Base-by-base conservation (phyloP, 1,140 invertebrate genomes). In the Eriocheir sinensis region DNA sequence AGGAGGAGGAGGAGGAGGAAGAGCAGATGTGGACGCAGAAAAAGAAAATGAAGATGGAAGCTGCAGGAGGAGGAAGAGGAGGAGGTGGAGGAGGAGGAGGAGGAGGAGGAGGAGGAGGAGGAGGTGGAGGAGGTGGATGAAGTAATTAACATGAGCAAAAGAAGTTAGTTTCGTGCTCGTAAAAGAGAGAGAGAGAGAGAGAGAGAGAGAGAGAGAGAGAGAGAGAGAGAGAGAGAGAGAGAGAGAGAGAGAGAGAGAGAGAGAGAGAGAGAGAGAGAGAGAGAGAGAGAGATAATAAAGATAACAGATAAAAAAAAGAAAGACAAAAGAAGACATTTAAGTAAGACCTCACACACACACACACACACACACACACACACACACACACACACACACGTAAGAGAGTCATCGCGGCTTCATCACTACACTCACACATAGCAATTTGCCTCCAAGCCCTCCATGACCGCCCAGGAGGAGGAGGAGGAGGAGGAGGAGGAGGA, bases 121-220 rank as follows among this genome's bases (percentile, higher is more conserved):
- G 72, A 40, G 48, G 91, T 12, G 86, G 79, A 80, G 72, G 72
- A 80, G 34, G 41, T 9, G 12, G 38, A 32, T 0, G 21, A 40
- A 15, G 34, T 72, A 72, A 72, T 72, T 72, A 72, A 21, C 60
- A 21, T 72, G 12, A n/a, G 60, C 60, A 72, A n/a, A n/a, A 72
- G 60, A 72, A 72, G 60, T n/a, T n/a, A n/a, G n/a, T 21, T 72
- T 72, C 60, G 60, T 72, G 60, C 60, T 72, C 60, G 60, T 72
- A 72, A 72, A 72, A 72, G 60, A 72, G 60, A 72, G 60, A 72
- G 60, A 72, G 60, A 72, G 60, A 72, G 60, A 53, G 60, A 72
- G 60, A 72, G 60, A 86, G 36, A 44, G 36, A 86, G 85, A 44
- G 85, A 86, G 41, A 44, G 41, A 86, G 85, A 44, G 41, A 44